Evolutionary conservation across 2,113 vertebrate genomes (phyloP), one percentile per base, ranked within the genome.

Genomic region (Podarcis muralis): DNA sequence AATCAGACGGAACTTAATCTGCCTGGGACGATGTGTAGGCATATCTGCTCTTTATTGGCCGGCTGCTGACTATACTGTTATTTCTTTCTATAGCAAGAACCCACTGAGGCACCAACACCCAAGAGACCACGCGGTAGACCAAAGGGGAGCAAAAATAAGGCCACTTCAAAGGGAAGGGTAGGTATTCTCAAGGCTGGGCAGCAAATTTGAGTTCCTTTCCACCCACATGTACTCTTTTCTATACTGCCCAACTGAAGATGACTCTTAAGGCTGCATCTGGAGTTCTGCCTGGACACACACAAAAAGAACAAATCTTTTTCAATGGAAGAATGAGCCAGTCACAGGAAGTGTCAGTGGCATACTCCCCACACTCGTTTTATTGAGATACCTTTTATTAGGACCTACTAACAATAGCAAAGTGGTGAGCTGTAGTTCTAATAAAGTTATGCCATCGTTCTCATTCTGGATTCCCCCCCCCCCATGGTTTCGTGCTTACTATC

Each of bases 131-230:
- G 98, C 83, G 98, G 98, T 92, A 97, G 99, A 92, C 99, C 98
- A 1, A 99, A 98, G 97, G 99, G 98, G 92, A 99, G 98, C 97
- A 99, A 98, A 96, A 99, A 99, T 96, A 99, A 99, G 97, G 87
- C 97, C 2, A 69, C 95, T 48, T 2, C 96, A 7, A 98, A 99
- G 97, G 97, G 96, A 95, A 98, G 98, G 97, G 99, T 99, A 94
- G 77, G 93, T 95, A 83, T 40, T 79, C 0, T 5, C 77, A 59
- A 11, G 27, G 40, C 27, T 85, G 32, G 68, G 76, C 37, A 18
- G 1, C 9, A 30, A 69, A 40, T 77, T 18, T 40, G 11, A 85
- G 20, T n/a, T 76, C 57, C 18, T 65, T 35, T 27, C 74, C 16
- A 66, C 16, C n/a, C 18, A 2, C 8, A 5, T 82, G 1, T 43